phyloP scores from a whole-genome alignment of 2,888 invertebrate species.

The Stomorhina lunata region DNA sequence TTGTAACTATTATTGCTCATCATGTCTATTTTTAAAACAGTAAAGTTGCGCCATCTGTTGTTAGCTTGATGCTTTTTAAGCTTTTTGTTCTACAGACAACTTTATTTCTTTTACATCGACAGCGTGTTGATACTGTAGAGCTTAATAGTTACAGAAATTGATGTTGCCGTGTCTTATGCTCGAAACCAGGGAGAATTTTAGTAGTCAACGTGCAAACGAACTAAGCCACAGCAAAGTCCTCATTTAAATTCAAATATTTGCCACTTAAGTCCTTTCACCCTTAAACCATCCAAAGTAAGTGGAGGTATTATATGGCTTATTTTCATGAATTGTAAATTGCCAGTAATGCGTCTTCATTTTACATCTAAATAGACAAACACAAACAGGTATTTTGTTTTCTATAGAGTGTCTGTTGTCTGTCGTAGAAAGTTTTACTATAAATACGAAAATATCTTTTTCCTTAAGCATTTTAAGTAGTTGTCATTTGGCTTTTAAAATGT shows the following conservation, averaged over 20 bases:
- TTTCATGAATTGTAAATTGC: neutral
- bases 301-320: neutral
- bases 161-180: too few species aligned
- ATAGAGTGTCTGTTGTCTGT: neutral
- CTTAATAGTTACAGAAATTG: too few species aligned
- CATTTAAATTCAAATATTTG: neutral
- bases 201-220: too few species aligned
- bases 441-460: neutral
- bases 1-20: too few species aligned
- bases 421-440: slow-evolving; percentile 30
- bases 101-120: too few species aligned
- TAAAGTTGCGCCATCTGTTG: too few species aligned
- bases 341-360: slow-evolving; percentile 19
- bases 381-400: slow-evolving; percentile 12
- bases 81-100: too few species aligned
- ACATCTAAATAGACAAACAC: neutral
- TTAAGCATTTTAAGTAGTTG: neutral
- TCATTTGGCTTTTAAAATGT: neutral
- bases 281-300: neutral
- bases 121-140: too few species aligned
- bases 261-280: neutral
- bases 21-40: too few species aligned
- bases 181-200: too few species aligned
- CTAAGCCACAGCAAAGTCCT: too few species aligned
- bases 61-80: too few species aligned